Evolutionary conservation across 2,888 invertebrate genomes (phyloP).

Genomic region (Tenthredo scrophulariae): DNA sequence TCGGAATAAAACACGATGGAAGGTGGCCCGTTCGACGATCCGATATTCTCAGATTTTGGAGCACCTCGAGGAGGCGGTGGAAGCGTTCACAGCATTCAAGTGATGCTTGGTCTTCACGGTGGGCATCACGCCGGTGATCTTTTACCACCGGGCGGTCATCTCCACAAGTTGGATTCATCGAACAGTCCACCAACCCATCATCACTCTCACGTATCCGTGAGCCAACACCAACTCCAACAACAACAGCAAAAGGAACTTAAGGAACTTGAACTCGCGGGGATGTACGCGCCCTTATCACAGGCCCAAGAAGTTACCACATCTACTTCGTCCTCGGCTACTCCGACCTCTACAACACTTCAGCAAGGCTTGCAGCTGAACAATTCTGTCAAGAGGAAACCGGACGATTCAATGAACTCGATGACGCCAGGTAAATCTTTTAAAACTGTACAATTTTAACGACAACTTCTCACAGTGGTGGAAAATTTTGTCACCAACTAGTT

Average conservation of each 20-base stretch:
- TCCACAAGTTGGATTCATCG: conserved; percentile 78
- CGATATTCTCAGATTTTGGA: conserved; percentile 88
- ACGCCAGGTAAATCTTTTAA: conserved; percentile 67
- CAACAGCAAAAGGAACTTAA: conserved; percentile 77
- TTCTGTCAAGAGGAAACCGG: conserved; percentile 73
- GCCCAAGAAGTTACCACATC: conserved; percentile 79
- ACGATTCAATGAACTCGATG: conserved; percentile 72
- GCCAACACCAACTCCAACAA: conserved; percentile 77
- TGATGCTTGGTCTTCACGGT: conserved; percentile 84
- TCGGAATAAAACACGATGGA: conserved; percentile 79
- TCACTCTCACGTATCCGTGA: conserved; percentile 63
- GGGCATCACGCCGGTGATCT: conserved; percentile 75
- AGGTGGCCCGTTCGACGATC: conserved; percentile 87
- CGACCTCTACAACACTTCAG: conserved; percentile 77
- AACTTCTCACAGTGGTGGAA: neutral
- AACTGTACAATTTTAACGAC: neutral
- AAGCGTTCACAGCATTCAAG: conserved; percentile 84
- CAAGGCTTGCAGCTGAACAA: conserved; percentile 73
- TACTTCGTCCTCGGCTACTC: conserved; percentile 74
- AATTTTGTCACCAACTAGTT: neutral
- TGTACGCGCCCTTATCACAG: conserved; percentile 74
- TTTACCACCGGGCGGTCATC: conserved; percentile 72
- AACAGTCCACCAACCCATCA: conserved; percentile 78
- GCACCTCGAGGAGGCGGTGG: conserved; percentile 81
- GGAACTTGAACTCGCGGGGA: conserved; percentile 74